Base-by-base conservation (phyloP, 2,113 vertebrate genomes). In the Alouatta palliata region DNA sequence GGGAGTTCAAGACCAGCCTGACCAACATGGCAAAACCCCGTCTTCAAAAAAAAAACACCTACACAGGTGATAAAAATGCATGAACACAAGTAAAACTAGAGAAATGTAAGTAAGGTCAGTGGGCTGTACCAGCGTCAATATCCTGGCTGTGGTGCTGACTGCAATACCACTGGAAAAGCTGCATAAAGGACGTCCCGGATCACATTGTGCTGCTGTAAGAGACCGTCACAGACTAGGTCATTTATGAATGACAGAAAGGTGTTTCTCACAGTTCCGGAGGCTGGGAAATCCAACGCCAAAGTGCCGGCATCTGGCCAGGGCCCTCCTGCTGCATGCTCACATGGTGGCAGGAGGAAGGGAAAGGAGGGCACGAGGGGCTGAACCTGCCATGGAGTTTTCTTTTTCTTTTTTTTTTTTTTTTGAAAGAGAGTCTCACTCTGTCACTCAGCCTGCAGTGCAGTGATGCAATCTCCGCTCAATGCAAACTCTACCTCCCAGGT, bases 51-150 rank as follows among this genome's bases (percentile, higher is more conserved):
- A n/a, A n/a, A n/a, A n/a, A n/a, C n/a, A 71, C 20, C 70, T 21
- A 23, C 70, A 5, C 70, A 11, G 70, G 70, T 71, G 70, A 37
- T 37, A 37, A 70, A 71, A 23, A 71, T 40, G 70, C 52, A 40
- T 40, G 17, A 37, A 8, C 7, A 70, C 35, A 20, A 35, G 68
- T n/a, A 20, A 71, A 40, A n/a, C 16, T 37, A 2, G n/a, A 23
- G n/a, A 40, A 71, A 40, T 3, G 7, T 27, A n/a, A 40, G 3
- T 40, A 12, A 40, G 58, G 83, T 9, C n/a, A 3, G 16, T 2
- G 45, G 13, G 16, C 16, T 3, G 0, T 4, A 19, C 27, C 54
- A 11, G 7, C 0, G 35, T 25, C 16, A 1, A 2, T 0, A 1
- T 35, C 4, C 27, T 8, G 56, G n/a, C 21, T 7, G 25, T 40